A percentile compares a stretch with the other conserved stretches of the same genome.
phyloP scores from a whole-genome alignment of 2,797 vertebrate genomes.

The Muscicapa comitata region DNA sequence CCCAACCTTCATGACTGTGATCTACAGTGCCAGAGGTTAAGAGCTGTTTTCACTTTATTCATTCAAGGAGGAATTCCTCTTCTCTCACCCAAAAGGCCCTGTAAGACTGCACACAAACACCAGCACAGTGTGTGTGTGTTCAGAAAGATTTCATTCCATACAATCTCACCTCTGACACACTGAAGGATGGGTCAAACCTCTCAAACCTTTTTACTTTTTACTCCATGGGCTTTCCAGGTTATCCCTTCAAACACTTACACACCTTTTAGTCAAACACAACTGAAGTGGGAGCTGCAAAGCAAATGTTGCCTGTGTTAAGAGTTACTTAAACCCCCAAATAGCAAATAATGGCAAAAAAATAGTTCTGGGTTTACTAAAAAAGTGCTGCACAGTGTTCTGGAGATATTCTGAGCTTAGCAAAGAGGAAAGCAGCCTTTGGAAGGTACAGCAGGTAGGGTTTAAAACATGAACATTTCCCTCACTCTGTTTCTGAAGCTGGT shows the following conservation, averaged over 20 bases:
- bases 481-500: not conserved
- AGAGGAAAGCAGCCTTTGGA: not conserved
- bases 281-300: not conserved
- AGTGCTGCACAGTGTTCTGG: not conserved
- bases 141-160: not conserved
- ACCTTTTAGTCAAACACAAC: not conserved
- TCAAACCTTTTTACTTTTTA: not conserved
- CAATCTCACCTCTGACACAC: not conserved
- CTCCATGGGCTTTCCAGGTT: not conserved
- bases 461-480: not conserved
- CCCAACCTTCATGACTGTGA: not conserved
- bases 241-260: not conserved
- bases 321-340: not conserved
- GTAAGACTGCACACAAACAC: not conserved
- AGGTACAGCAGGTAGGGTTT: not conserved
- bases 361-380: not conserved
- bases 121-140: rapidly evolving
- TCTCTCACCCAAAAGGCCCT: not conserved
- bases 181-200: not conserved
- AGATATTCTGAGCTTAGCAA: not conserved
- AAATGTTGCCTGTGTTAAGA: not conserved
- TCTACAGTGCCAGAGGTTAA: not conserved
- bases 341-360: not conserved
- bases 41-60: not conserved
- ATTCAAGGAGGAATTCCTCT: not conserved